A percentile compares a stretch with the other conserved stretches of the same genome.
Evolutionary conservation across 2,888 invertebrate species (phyloP).

Genomic region (Oxyscelio sp.): DNA sequence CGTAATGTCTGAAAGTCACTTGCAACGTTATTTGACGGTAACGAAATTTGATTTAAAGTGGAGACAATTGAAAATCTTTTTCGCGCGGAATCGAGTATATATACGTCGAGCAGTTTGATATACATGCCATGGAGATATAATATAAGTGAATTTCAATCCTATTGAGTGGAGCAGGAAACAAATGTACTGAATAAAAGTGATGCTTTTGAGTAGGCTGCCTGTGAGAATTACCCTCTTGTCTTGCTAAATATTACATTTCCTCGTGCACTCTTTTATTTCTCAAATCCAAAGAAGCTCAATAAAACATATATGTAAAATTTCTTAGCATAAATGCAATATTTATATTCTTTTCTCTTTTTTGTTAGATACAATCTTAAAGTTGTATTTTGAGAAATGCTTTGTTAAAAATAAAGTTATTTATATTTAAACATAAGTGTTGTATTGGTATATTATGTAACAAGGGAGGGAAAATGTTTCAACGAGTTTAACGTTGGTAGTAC

Average conservation of each 20-base stretch:
- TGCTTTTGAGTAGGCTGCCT: background rate
- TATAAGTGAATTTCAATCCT: background rate
- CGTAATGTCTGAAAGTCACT: background rate
- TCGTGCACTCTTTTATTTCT: background rate
- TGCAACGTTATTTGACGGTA: background rate
- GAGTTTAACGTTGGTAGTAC: too few species aligned
- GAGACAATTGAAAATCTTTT: background rate
- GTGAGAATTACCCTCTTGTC: background rate
- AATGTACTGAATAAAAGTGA: background rate
- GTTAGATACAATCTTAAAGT: too few species aligned
- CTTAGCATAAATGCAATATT: too few species aligned
- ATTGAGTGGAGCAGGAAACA: background rate
- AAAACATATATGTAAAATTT: too few species aligned
- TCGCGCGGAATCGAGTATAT: background rate
- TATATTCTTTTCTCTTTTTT: too few species aligned
- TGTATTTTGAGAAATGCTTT: too few species aligned
- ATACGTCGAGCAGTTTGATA: background rate
- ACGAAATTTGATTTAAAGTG: background rate
- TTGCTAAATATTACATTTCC: background rate
- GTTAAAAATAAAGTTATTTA: too few species aligned
- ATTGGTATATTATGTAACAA: too few species aligned
- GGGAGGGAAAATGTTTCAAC: too few species aligned
- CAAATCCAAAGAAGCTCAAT: background rate
- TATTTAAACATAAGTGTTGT: too few species aligned
- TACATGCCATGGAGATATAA: background rate